Percentiles rank a stretch among this genome's conserved stretches.
Evolutionary conservation across 2,888 invertebrate species (phyloP).

Genomic region (Tryphoninae sp.): DNA sequence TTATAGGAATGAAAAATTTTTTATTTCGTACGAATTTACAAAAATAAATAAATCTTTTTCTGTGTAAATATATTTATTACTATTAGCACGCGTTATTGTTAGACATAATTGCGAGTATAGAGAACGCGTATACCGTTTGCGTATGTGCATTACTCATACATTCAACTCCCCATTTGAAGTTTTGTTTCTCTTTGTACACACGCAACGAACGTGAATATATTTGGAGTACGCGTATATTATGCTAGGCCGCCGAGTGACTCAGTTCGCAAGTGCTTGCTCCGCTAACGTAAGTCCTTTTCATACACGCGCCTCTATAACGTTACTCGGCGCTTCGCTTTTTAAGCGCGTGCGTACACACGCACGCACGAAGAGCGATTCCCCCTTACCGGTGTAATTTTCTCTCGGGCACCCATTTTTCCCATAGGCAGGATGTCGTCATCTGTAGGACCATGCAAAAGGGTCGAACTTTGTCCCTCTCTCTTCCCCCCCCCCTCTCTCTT

Average conservation of each 20-base stretch:
- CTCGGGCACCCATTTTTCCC: slow-evolving; percentile 35
- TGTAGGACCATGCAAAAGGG: slow-evolving; percentile 43
- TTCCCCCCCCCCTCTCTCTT: slow-evolving; percentile 42
- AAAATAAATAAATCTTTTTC: too few relatives aligned
- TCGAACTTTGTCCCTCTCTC: slow-evolving; percentile 24
- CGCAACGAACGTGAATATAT: slow-evolving; percentile 20
- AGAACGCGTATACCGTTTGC: too few relatives aligned
- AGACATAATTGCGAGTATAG: too few relatives aligned
- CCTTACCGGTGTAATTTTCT: slow-evolving; percentile 19
- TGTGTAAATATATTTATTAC: too few relatives aligned
- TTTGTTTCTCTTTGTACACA: slow-evolving; percentile 13
- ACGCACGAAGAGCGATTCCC: background rate
- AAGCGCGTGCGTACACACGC: too few relatives aligned
- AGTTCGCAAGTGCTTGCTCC: slow-evolving; percentile 24
- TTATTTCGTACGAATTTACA: too few relatives aligned
- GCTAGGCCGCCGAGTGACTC: slow-evolving; percentile 45
- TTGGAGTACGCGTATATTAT: slow-evolving; percentile 27
- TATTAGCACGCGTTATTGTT: too few relatives aligned
- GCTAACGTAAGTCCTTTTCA: slow-evolving; percentile 30
- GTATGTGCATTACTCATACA: background rate
- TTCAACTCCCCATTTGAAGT: background rate
- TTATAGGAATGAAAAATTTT: too few relatives aligned
- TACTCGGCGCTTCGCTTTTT: slow-evolving; percentile 4
- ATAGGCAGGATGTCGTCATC: slow-evolving; percentile 51
- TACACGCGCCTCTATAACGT: background rate